Conservation (phyloP, 1,140 invertebrate species). For the Apis cerana region DNA sequence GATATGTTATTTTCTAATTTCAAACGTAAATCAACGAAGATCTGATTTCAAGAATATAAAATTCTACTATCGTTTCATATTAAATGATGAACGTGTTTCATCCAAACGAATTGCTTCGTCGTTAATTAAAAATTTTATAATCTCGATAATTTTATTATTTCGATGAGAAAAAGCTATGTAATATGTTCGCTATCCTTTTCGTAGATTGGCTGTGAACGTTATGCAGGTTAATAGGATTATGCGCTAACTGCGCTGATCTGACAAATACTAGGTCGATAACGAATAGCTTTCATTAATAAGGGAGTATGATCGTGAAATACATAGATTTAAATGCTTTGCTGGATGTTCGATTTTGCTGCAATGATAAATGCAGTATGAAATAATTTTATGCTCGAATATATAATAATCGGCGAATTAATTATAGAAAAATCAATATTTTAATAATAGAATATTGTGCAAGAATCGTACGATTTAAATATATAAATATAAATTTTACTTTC, state of each 20-base stretch:
- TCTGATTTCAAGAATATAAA: too few relatives aligned
- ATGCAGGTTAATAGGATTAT: slow-evolving; percentile 14
- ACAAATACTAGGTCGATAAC: slow-evolving; percentile 25
- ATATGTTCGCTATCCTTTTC: background rate
- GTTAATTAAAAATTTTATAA: background rate
- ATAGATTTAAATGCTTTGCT: background rate
- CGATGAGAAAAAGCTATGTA: background rate
- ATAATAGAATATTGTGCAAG: too few relatives aligned
- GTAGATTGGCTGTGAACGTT: background rate
- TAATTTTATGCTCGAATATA: slow-evolving; percentile 28
- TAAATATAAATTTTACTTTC: background rate
- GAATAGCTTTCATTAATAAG: slow-evolving; percentile 43
- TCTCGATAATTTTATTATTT: background rate
- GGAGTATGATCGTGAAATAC: slow-evolving; percentile 22
- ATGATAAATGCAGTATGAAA: slow-evolving; percentile 4
- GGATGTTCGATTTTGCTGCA: background rate
- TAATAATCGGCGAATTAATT: slow-evolving; percentile 37
- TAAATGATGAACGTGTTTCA: background rate
- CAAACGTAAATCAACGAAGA: too few relatives aligned
- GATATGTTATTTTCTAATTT: too few relatives aligned
- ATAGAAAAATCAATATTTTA: background rate
- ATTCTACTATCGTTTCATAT: too few relatives aligned
- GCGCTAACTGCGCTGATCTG: slow-evolving; percentile 10
- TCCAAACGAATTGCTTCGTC: too few relatives aligned
- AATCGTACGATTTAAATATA: background rate